Evolutionary conservation across 2,888 invertebrate genomes (phyloP).

Genomic region (Metopia argyrocephala): DNA sequence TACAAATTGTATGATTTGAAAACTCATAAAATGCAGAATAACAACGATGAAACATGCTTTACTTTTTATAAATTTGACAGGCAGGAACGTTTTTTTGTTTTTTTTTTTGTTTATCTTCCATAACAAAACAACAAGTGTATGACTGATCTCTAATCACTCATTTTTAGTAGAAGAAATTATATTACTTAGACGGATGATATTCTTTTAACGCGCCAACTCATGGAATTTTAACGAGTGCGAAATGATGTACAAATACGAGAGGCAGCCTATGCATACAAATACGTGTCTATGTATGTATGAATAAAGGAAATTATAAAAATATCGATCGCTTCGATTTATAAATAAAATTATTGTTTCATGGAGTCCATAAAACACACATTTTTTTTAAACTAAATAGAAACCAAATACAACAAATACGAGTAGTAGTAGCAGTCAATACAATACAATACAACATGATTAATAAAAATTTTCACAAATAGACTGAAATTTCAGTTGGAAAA

Average conservation of each 20-base stretch:
- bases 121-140: too few species aligned
- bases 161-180: slow-evolving; percentile 26
- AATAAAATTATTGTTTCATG: slow-evolving; percentile 14
- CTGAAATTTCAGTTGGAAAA: not conserved
- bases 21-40: slow-evolving; percentile 26
- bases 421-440: too few species aligned
- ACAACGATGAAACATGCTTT: not conserved
- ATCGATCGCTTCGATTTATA: not conserved
- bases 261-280: too few species aligned
- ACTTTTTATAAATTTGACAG: slow-evolving; percentile 49
- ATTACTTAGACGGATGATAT: not conserved
- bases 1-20: slow-evolving; percentile 29
- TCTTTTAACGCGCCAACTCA: not conserved
- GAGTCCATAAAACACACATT: slow-evolving; percentile 2
- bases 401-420: not conserved
- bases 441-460: not conserved
- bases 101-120: slow-evolving; percentile 15
- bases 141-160: slow-evolving; percentile 63
- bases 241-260: slow-evolving; percentile 17
- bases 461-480: slow-evolving; percentile 22
- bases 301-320: not conserved
- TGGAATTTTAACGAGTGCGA: not conserved
- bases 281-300: not conserved
- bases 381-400: not conserved
- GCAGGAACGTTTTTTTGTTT: slow-evolving; percentile 6